A percentile compares a stretch with the other conserved stretches of the same genome.
Conservation (phyloP, 1,140 invertebrate genomes). For the Macrostomum lignano region DNA sequence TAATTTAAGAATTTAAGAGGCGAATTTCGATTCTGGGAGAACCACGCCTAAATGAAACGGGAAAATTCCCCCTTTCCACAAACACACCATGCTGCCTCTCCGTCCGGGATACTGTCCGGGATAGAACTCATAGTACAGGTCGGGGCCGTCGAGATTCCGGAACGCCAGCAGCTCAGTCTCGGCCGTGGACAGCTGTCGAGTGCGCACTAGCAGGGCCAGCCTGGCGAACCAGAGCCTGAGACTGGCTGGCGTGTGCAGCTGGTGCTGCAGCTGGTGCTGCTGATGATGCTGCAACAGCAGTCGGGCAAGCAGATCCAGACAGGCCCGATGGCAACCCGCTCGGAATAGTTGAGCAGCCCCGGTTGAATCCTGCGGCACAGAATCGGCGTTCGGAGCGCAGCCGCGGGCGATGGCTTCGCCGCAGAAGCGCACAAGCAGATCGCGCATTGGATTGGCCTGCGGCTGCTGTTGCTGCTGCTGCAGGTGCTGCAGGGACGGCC, state of each 20-base stretch:
- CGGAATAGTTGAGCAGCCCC: slow-evolving; percentile 49
- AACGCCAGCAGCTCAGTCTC: slow-evolving; percentile 50
- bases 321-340: slow-evolving; percentile 36
- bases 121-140: slow-evolving; percentile 69
- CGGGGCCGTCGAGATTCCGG: slow-evolving; percentile 51
- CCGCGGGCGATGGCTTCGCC: slow-evolving; percentile 51
- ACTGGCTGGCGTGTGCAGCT: slow-evolving; percentile 4
- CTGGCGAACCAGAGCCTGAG: slow-evolving; percentile 59
- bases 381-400: slow-evolving; percentile 42
- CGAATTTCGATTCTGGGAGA: too few species aligned
- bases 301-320: slow-evolving; percentile 51
- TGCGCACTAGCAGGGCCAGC: slow-evolving; percentile 50
- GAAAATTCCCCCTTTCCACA: too few species aligned
- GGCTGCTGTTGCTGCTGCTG: too few species aligned
- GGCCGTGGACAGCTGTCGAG: slow-evolving; percentile 38
- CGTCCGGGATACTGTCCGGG: slow-evolving; percentile 51
- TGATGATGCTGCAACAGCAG: slow-evolving; percentile 50
- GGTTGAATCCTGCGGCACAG: slow-evolving; percentile 56
- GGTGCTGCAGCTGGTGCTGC: too few species aligned
- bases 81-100: too few species aligned
- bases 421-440: slow-evolving; percentile 44
- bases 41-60: too few species aligned
- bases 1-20: too few species aligned
- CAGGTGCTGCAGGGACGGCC: too few species aligned
- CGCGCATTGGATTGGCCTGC: slow-evolving; percentile 45